Percentiles rank a stretch among this genome's conserved stretches.
Evolutionary conservation across 92 coral and sea anemone species (phyloP).

Genomic region (Heliopora coerulea): DNA sequence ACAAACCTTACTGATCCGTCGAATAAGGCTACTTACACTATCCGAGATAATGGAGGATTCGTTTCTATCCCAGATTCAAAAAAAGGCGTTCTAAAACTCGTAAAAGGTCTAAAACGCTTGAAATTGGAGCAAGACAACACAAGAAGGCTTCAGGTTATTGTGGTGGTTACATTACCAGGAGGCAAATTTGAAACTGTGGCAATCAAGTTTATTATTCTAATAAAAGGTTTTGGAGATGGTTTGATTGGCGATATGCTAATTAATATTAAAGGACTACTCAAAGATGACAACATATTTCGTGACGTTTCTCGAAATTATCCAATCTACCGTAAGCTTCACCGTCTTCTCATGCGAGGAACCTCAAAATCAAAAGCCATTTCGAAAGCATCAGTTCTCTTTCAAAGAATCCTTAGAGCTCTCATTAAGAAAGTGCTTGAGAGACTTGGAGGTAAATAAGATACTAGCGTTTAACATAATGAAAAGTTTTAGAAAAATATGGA

Average conservation of each 20-base stretch:
- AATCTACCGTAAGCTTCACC: background rate
- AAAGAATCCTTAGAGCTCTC: background rate
- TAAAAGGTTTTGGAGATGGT: conserved; percentile 4
- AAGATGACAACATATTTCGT: conserved; percentile 15
- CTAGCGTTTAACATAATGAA: no score
- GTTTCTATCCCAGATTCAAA: background rate
- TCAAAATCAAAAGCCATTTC: background rate
- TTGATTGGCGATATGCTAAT: background rate
- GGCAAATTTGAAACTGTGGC: background rate
- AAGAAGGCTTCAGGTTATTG: background rate
- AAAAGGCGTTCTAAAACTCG: background rate
- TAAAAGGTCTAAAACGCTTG: background rate
- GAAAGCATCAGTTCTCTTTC: conserved; percentile 6
- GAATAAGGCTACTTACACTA: background rate
- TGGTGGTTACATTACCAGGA: background rate
- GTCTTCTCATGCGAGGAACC: conserved; percentile 7
- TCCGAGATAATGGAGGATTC: background rate
- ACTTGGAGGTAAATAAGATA: conserved; percentile 19
- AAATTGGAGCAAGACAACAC: background rate
- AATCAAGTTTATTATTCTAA: conserved; percentile 4
- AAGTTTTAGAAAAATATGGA: no score
- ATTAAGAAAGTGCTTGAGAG: background rate
- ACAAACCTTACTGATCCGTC: background rate
- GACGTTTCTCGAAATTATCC: background rate
- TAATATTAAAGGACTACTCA: background rate